These are phyloP conservation scores for Hyaena hyaena DNA, from an alignment of 2,113 vertebrate genomes.

Conservation along the genomic window DNA sequence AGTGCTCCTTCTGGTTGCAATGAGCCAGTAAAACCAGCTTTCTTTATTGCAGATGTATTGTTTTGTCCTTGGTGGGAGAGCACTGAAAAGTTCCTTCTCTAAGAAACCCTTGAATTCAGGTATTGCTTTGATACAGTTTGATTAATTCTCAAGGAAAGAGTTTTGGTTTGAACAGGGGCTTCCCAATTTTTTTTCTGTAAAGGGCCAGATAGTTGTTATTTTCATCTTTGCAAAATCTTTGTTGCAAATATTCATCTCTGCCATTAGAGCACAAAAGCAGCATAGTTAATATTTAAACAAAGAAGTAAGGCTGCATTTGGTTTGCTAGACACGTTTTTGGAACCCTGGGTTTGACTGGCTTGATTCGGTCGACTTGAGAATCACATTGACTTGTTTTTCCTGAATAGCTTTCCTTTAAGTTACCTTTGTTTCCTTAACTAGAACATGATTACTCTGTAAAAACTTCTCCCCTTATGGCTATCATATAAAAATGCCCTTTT, in stretches of 20 bases:
- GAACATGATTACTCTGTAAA: background rate
- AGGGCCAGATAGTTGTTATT: background rate
- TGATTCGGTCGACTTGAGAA: background rate
- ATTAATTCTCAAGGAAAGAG: background rate
- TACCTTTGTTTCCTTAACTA: conserved; percentile 15
- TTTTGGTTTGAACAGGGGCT: background rate
- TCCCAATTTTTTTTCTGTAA: background rate
- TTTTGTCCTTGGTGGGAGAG: background rate
- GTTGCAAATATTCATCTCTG: background rate
- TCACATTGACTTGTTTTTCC: background rate
- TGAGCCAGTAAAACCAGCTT: background rate
- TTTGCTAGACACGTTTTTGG: background rate
- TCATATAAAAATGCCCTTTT: conserved; percentile 12
- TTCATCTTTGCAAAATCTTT: background rate
- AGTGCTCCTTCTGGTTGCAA: background rate
- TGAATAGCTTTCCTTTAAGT: background rate
- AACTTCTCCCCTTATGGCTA: background rate
- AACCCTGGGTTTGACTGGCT: background rate
- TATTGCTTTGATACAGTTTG: background rate
- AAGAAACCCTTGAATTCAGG: background rate
- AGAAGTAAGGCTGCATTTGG: background rate
- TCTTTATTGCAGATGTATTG: background rate
- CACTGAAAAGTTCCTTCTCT: background rate
- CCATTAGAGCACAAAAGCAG: no score
- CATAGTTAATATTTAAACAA: background rate